Percentiles rank a stretch among this genome's conserved stretches.
These are phyloP conservation scores for Mustelus asterias DNA, from an alignment of 2,113 vertebrate genomes.

Conservation along the genomic window DNA sequence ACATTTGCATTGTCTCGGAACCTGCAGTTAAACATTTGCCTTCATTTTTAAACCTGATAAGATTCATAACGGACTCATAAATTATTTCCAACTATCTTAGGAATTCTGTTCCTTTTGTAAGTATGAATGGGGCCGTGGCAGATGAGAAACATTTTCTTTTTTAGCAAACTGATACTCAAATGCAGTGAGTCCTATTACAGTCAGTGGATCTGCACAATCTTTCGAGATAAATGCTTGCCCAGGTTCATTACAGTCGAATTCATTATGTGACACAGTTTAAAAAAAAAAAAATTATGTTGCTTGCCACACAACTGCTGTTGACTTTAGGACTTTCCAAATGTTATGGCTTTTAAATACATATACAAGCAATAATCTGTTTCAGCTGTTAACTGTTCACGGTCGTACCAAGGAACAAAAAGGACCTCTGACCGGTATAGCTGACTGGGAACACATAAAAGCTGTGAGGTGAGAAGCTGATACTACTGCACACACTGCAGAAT, in stretches of 20 bases:
- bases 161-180: background rate
- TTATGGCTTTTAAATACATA: background rate
- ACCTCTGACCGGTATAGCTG: constrained; percentile 73
- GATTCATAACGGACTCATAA: background rate
- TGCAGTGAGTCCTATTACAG: background rate
- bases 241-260: background rate
- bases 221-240: background rate
- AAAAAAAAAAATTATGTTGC: background rate
- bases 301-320: background rate
- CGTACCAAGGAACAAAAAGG: constrained; percentile 97
- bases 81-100: background rate
- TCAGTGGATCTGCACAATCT: background rate
- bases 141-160: background rate
- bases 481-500: background rate
- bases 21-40: background rate
- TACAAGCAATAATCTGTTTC: constrained; percentile 39
- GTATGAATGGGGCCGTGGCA: background rate
- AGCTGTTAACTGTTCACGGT: constrained; percentile 89
- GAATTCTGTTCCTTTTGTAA: background rate
- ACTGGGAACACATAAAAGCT: constrained; percentile 90
- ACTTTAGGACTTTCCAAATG: background rate
- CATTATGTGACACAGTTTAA: background rate
- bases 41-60: background rate
- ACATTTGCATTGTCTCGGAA: background rate
- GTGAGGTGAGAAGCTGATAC: constrained; percentile 66